Evolutionary conservation across 2,113 vertebrate species (phyloP).

Genomic region (Ascaphus truei): DNA sequence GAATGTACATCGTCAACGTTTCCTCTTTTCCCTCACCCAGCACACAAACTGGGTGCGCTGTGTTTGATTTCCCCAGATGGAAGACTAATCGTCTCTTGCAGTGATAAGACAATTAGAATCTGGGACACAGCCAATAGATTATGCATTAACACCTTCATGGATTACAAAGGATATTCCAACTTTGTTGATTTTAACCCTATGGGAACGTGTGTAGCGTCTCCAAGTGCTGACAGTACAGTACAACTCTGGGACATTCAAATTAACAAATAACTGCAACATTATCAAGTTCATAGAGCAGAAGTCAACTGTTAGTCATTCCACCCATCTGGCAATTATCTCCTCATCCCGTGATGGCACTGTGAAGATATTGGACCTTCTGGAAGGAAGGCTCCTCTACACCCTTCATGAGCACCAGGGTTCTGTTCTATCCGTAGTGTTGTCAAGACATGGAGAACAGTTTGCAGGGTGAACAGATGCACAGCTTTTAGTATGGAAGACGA

Average conservation of each 20-base stretch:
- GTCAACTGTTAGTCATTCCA: slow-evolving; percentile 88
- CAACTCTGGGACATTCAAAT: slow-evolving; percentile 89
- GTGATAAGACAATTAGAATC: slow-evolving; percentile 80
- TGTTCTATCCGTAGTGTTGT: slow-evolving; percentile 76
- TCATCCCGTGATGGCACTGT: slow-evolving; percentile 83
- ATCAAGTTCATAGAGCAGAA: slow-evolving; percentile 80
- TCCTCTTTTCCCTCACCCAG: slow-evolving; percentile 76
- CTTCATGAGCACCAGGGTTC: slow-evolving; percentile 86
- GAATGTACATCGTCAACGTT: slow-evolving; percentile 69
- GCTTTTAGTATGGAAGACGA: slow-evolving; percentile 88
- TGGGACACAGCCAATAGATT: slow-evolving; percentile 82
- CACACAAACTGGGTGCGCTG: slow-evolving; percentile 87
- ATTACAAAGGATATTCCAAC: slow-evolving; percentile 69
- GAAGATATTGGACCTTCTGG: slow-evolving; percentile 87
- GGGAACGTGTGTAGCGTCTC: slow-evolving; percentile 82
- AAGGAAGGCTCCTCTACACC: slow-evolving; percentile 88
- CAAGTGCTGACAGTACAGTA: slow-evolving; percentile 72
- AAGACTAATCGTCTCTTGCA: slow-evolving; percentile 82
- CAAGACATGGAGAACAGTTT: slow-evolving; percentile 77
- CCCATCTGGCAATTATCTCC: slow-evolving; percentile 82
- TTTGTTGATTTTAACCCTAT: slow-evolving; percentile 82
- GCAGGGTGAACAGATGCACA: slow-evolving; percentile 79
- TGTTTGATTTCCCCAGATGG: slow-evolving; percentile 89
- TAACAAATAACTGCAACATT: slow-evolving; percentile 86
- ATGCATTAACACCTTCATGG: slow-evolving; percentile 79